Conservation (phyloP, 2,797 vertebrate genomes). For the Anas flavirostris region DNA sequence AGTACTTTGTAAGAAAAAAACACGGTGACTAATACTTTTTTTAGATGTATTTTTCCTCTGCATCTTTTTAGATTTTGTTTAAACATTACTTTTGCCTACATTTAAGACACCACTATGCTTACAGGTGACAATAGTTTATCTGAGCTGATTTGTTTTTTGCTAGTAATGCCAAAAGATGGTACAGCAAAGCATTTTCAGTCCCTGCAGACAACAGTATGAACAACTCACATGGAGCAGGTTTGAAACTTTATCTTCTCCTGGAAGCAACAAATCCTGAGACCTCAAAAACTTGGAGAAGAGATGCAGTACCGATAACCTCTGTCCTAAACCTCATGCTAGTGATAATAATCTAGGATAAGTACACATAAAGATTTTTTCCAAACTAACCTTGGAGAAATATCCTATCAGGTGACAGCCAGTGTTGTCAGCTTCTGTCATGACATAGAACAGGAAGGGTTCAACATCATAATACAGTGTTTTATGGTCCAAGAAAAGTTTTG, state of each 20-base stretch:
- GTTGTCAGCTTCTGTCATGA: constrained; percentile 99
- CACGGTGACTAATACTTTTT: background rate
- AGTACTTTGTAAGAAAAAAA: background rate
- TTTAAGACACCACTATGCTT: background rate
- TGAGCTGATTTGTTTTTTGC: background rate
- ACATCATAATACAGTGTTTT: constrained; percentile 99
- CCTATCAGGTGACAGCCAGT: constrained; percentile 98
- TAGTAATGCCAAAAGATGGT: background rate
- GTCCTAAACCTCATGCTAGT: background rate
- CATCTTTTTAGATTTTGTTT: background rate
- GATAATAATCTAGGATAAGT: no score
- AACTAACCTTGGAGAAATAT: constrained; percentile 96
- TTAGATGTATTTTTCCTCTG: background rate
- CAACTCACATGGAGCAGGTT: background rate
- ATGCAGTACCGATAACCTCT: fast-evolving
- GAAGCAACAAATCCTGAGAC: background rate
- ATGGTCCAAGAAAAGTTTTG: constrained; percentile 98
- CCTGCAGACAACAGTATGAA: background rate
- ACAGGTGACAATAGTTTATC: background rate
- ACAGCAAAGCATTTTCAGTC: background rate
- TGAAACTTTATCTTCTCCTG: background rate
- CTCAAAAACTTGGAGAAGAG: background rate
- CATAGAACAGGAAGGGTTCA: constrained; percentile 98
- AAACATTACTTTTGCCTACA: background rate
- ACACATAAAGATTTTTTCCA: background rate